A percentile compares a stretch with the other conserved stretches of the same genome.
These are phyloP conservation scores for Heteronetta atricapilla DNA, from an alignment of 2,113 vertebrate species.

Conservation along the genomic window DNA sequence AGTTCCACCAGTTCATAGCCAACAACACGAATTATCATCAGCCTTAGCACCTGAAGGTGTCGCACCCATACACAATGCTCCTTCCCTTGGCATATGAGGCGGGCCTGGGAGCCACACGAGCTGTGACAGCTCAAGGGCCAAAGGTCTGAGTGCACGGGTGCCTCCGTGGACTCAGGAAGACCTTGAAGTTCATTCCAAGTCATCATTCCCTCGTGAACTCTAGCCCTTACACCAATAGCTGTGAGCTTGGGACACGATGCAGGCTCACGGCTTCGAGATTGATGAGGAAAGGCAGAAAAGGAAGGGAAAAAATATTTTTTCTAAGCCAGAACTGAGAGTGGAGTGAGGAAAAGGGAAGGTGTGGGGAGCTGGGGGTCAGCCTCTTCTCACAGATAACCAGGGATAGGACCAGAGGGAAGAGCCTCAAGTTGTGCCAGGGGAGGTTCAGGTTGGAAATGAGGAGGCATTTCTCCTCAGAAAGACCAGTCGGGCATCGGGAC, in stretches of 20 bases:
- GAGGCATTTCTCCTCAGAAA: no score
- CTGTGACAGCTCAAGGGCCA: neutral
- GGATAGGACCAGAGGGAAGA: no score
- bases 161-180: rapidly evolving
- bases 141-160: rapidly evolving
- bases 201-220: neutral
- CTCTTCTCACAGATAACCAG: no score
- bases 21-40: neutral
- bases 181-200: neutral
- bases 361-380: no score
- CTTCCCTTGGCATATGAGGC: neutral
- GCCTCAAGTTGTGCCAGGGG: no score
- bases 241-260: neutral
- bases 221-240: neutral
- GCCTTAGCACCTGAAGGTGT: neutral
- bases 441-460: no score
- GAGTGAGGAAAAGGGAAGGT: neutral
- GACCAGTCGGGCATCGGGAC: no score
- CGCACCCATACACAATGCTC: neutral
- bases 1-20: rapidly evolving
- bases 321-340: neutral
- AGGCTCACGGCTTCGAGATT: neutral
- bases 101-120: rapidly evolving
- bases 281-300: neutral
- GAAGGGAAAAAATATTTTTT: rapidly evolving